Evolutionary conservation across 2,113 vertebrate species (phyloP).

Genomic region (Rana temporaria): DNA sequence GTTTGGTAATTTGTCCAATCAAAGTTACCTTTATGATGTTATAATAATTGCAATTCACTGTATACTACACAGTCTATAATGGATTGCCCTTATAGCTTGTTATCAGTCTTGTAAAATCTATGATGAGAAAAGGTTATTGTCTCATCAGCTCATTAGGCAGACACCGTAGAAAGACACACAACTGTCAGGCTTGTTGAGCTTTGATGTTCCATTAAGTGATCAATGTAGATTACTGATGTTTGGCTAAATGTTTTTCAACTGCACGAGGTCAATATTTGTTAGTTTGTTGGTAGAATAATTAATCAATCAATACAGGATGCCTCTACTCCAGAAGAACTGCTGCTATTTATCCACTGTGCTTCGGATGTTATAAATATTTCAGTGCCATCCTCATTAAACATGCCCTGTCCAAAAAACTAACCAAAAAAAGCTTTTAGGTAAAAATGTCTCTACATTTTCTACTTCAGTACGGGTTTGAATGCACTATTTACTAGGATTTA

Average conservation of each 20-base stretch:
- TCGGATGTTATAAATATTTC: slow-evolving; percentile 59
- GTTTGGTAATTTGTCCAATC: too few species aligned
- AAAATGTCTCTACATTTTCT: neutral
- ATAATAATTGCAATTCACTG: neutral
- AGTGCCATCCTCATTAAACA: slow-evolving; percentile 47
- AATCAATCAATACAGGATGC: slow-evolving; percentile 92
- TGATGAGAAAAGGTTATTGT: slow-evolving; percentile 82
- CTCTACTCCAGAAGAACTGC: slow-evolving; percentile 74
- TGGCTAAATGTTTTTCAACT: slow-evolving; percentile 85
- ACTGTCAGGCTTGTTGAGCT: slow-evolving; percentile 84
- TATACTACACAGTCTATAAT: neutral
- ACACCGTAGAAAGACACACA: slow-evolving; percentile 89
- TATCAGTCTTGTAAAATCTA: slow-evolving; percentile 68
- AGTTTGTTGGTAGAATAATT: slow-evolving; percentile 97
- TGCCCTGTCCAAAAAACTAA: slow-evolving; percentile 2
- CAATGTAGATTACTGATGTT: slow-evolving; percentile 88
- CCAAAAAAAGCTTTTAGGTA: neutral
- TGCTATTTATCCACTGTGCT: slow-evolving; percentile 64
- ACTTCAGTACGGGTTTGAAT: neutral
- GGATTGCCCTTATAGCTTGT: slow-evolving; percentile 70
- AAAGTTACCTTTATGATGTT: neutral
- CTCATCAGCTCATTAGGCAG: slow-evolving; percentile 82
- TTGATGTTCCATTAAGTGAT: slow-evolving; percentile 99
- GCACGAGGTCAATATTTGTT: slow-evolving; percentile 94
- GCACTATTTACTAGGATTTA: slow-evolving; percentile 6